Evolutionary conservation across 1,140 invertebrate genomes (phyloP), one percentile per base, ranked within the genome.

Genomic region (Apis cerana): DNA sequence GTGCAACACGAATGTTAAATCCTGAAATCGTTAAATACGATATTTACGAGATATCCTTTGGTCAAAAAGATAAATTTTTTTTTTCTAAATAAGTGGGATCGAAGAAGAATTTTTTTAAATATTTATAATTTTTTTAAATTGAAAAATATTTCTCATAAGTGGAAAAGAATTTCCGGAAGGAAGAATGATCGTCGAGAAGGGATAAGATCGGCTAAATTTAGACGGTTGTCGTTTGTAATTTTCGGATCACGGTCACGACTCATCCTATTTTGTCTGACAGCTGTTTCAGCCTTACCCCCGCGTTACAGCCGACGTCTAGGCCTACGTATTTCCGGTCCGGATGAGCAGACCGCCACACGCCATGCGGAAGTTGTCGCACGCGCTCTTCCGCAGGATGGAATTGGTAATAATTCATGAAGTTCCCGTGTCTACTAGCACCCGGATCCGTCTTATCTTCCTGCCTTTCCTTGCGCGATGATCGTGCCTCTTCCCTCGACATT

Each of bases 401-500:
- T 89, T 96, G 93, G 91, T 98, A 98, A 91, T 98, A 98, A 94
- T 97, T 97, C 81, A 97, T 97, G 89, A 98, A 98, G 93, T 98
- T 98, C 83, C 97, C 97, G 94, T 95, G 95, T 90, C 95, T 95
- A 11, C 96, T 96, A 62, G 97, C 96, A 9, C 97, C 97, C 58
- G 97, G 97, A 92, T 97, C 95, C 61, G 82, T 77, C 81, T 88
- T 85, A 80, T 82, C 87, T 65, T 80, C 76, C 23, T 83, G 87
- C 43, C 7, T 65, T 69, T 80, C 81, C 80, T 69, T 74, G 59
- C 70, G 56, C 71, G 48, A 15, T 1, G 21, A 52, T 33, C 11
- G 10, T n/a, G 69, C 8, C 3, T 10, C 11, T 2, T 15, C 50
- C 48, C 62, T 15, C 11, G 48, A 68, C 87, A 88, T 88, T 69